A percentile compares a stretch with the other conserved stretches of the same genome.
Conservation (phyloP, 2,113 vertebrate species). For the Polyodon spathula region DNA sequence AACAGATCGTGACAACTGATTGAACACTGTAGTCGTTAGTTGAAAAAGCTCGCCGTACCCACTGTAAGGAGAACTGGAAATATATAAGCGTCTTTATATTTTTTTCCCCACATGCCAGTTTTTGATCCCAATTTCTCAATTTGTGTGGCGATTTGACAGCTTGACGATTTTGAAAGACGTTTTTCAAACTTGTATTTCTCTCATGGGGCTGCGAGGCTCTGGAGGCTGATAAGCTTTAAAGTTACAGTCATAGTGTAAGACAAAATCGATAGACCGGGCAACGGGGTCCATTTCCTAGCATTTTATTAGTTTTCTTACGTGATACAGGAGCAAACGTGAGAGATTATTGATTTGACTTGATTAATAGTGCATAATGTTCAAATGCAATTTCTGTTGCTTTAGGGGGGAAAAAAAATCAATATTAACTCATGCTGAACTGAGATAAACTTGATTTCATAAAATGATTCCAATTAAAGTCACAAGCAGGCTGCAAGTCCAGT, state of each 20-base stretch:
- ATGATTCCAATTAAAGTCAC: neutral
- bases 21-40: too few species aligned
- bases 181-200: neutral
- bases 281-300: neutral
- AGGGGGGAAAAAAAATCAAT: neutral
- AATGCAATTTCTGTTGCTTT: neutral
- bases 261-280: neutral
- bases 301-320: conserved; percentile 7
- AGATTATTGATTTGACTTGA: neutral
- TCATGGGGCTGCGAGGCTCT: neutral
- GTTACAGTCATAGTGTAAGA: neutral
- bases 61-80: neutral
- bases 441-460: neutral
- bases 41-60: too few species aligned
- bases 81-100: neutral
- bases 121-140: conserved; percentile 4
- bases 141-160: neutral
- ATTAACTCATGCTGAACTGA: neutral
- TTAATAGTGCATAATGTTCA: neutral
- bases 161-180: neutral
- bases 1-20: too few species aligned
- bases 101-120: too few species aligned
- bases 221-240: neutral
- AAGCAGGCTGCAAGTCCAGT: neutral
- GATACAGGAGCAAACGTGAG: neutral